Evolutionary conservation across 2,888 invertebrate genomes (phyloP).

Genomic region (Ernsta delagoae): DNA sequence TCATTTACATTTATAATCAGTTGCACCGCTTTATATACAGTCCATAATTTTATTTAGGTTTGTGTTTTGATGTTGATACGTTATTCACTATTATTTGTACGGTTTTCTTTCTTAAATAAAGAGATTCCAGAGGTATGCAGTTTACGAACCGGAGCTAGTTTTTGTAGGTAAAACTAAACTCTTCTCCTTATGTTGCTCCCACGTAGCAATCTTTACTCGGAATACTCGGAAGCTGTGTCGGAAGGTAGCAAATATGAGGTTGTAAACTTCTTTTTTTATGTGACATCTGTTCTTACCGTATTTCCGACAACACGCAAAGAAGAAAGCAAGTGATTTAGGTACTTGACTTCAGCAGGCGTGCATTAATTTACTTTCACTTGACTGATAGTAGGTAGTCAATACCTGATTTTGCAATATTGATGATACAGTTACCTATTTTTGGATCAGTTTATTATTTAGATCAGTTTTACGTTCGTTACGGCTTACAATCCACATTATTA

Average conservation of each 20-base stretch:
- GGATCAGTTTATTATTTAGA: slow-evolving; percentile 20
- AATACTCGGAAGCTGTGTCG: too few species aligned
- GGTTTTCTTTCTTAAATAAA: too few species aligned
- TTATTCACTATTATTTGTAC: neutral
- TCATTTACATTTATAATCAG: slow-evolving; percentile 14
- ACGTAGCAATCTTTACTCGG: neutral
- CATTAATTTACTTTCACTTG: slow-evolving; percentile 31
- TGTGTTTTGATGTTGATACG: neutral
- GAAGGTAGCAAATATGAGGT: neutral
- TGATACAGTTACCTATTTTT: slow-evolving; percentile 21
- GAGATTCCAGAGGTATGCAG: too few species aligned
- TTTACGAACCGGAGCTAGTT: neutral
- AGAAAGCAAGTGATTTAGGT: slow-evolving; percentile 19
- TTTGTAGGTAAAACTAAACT: neutral
- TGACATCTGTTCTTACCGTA: neutral
- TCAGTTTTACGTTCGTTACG: too few species aligned
- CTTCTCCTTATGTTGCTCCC: neutral
- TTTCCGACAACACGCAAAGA: slow-evolving; percentile 16
- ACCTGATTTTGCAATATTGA: slow-evolving; percentile 25
- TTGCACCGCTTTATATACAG: slow-evolving; percentile 5
- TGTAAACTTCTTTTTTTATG: neutral
- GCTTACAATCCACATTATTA: neutral
- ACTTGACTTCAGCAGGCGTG: slow-evolving; percentile 21
- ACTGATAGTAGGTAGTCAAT: slow-evolving; percentile 8
- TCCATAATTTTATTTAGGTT: neutral